Base-by-base conservation (phyloP, 1,140 invertebrate species). In the Rhagoletis zephyria region DNA sequence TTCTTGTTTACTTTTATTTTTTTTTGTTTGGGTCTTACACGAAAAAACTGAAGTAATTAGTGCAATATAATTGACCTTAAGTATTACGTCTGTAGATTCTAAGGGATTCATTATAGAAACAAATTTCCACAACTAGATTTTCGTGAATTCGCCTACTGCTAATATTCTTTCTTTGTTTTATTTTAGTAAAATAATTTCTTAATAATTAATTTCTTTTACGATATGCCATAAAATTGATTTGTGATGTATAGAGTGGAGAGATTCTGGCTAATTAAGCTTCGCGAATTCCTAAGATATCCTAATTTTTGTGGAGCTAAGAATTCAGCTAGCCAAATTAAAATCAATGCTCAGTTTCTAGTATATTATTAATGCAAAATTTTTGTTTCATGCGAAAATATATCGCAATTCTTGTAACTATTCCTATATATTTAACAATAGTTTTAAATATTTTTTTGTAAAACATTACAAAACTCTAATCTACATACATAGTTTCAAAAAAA, bases 161-260 rank as follows among this genome's bases (percentile, higher is more conserved):
- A 42, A 74, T 48, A 42, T 81, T 56, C 19, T 7, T 30, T 81
- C 16, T 74, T 16, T 45, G 42, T 74, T n/a, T n/a, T 81, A 56
- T 7, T 30, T 30, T 16, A n/a, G 12, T 19, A 81, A 56, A 81
- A 59, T 16, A 30, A 9, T 77, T 19, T 14, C 42, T 19, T 19
- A 45, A 0, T 51, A 51, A 51, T 4, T 67, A 30, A 2, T 51
- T 19, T 56, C 56, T 7, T 14, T 81, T 19, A 7, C 45, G 48
- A 81, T 56, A 19, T 56, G 74, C 56, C 16, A 5, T 56, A 81
- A 42, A 81, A 56, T 51, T 81, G 48, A 30, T 81, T 81, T 81
- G 74, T 81, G 74, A 81, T 81, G 74, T 81, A 81, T 56, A 30
- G 48, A 56, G 74, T 81, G 74, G 74, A 81, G 48, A 81, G 74